phyloP scores from a whole-genome alignment of 2,888 invertebrate species.

The Dolomedes plantarius region DNA sequence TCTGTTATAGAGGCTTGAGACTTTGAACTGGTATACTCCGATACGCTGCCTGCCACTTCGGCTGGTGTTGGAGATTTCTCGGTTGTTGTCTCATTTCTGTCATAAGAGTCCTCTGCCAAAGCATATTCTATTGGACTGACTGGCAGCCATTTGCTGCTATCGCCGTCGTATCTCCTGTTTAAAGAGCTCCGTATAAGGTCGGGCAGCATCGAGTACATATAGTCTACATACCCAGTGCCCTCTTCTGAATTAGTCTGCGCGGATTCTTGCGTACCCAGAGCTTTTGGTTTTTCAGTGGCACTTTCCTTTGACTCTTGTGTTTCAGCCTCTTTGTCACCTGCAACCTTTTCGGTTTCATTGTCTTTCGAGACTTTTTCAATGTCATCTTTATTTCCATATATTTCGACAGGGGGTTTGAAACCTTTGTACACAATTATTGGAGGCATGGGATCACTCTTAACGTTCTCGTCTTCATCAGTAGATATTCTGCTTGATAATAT shows the following conservation, averaged over 20 bases:
- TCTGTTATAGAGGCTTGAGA: constrained; percentile 10
- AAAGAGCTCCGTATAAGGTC: constrained; percentile 22
- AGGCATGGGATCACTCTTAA: not conserved
- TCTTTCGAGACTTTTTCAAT: constrained; percentile 10
- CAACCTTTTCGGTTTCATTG: not conserved
- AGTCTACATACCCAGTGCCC: not conserved
- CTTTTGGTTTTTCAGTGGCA: not conserved
- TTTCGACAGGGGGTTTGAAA: constrained; percentile 28
- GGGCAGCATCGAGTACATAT: constrained; percentile 42
- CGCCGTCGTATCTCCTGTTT: constrained; percentile 1
- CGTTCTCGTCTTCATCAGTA: not conserved
- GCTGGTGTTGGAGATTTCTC: not conserved
- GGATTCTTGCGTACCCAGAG: not conserved
- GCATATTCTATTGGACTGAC: not conserved
- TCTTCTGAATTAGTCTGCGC: not conserved
- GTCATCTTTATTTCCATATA: constrained; percentile 47
- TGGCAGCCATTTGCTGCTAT: not conserved
- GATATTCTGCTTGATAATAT: constrained; percentile 20
- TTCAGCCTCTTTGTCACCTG: not conserved
- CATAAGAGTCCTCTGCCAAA: not conserved
- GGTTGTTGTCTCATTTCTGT: not conserved
- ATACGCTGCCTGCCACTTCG: not conserved
- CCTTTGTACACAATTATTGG: constrained; percentile 61
- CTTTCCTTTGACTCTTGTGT: not conserved
- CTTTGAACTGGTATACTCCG: not conserved